phyloP scores from a whole-genome alignment of 37 sponge, comb jelly and placozoan genomes.

The Hormiphora californensis region DNA sequence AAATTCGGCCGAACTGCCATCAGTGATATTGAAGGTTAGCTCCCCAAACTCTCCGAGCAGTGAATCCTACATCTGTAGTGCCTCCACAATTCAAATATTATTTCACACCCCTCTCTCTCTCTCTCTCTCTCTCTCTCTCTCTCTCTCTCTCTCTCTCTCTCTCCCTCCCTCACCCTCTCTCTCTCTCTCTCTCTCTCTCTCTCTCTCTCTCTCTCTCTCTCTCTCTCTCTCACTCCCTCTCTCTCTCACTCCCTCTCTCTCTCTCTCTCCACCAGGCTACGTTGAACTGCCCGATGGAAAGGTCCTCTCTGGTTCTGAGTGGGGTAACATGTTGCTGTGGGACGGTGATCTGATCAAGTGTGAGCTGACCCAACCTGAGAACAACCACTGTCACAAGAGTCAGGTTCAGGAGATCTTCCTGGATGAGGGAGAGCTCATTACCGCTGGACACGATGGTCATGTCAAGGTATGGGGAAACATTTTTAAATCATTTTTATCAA shows the following conservation, averaged over 20 bases:
- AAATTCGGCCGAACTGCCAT: slow-evolving; percentile 94
- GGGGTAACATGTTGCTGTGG: slow-evolving; percentile 99
- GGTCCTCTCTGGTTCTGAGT: slow-evolving; percentile 94
- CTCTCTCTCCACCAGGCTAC: no score
- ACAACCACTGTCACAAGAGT: slow-evolving; percentile 93
- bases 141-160: no score
- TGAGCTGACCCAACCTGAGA: slow-evolving; percentile 77
- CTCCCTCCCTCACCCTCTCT: no score
- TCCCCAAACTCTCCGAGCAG: no score
- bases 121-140: no score
- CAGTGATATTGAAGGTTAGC: slow-evolving; percentile 75
- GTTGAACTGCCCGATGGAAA: slow-evolving; percentile 99
- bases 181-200: no score
- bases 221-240: no score
- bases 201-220: no score
- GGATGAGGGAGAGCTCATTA: slow-evolving; percentile 96
- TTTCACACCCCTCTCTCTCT: no score
- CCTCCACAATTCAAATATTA: no score
- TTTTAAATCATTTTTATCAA: not conserved
- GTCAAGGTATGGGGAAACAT: slow-evolving; percentile 62
- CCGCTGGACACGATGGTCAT: slow-evolving; percentile 87
- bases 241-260: no score
- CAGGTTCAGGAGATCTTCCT: slow-evolving; percentile 81
- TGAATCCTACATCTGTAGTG: no score
- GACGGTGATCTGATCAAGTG: slow-evolving; percentile 98